phyloP scores from a whole-genome alignment of 2,888 invertebrate species.

The Nomada fucata region DNA sequence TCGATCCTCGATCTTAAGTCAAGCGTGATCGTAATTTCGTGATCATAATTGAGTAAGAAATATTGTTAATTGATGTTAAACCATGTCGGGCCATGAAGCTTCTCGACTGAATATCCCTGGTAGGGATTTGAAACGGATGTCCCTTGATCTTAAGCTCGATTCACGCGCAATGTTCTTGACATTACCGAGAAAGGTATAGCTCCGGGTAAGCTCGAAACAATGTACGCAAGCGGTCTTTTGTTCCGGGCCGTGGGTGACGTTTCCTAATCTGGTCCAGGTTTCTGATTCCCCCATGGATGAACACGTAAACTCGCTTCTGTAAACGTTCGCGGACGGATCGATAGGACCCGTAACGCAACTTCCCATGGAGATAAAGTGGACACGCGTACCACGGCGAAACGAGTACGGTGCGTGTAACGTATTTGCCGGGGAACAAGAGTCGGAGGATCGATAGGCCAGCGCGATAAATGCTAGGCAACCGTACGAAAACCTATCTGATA shows the following conservation, averaged over 20 bases:
- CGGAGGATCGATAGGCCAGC: constrained; percentile 54
- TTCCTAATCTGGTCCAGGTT: constrained; percentile 43
- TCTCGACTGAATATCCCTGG: too few species aligned
- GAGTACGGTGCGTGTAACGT: constrained; percentile 13
- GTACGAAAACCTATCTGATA: constrained; percentile 46
- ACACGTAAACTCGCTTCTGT: constrained; percentile 41
- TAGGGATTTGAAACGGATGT: not conserved
- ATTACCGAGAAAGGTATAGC: not conserved
- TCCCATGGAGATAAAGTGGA: constrained; percentile 61
- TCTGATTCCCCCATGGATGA: constrained; percentile 43
- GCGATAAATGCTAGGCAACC: constrained; percentile 65
- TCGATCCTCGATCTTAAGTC: too few species aligned
- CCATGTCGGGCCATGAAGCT: too few species aligned
- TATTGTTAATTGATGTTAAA: too few species aligned
- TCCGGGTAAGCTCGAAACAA: not conserved
- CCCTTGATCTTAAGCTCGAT: not conserved
- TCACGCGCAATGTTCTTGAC: constrained; percentile 14
- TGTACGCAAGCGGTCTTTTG: constrained; percentile 21
- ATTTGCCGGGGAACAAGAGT: constrained; percentile 41
- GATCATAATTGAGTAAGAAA: too few species aligned
- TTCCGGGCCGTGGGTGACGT: constrained; percentile 10
- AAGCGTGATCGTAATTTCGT: too few species aligned
- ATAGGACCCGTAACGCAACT: constrained; percentile 62
- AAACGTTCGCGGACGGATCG: constrained; percentile 45
- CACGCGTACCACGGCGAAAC: constrained; percentile 23